Base-by-base conservation (phyloP, 2,888 invertebrate genomes). In the Ichneumoninae sp. region DNA sequence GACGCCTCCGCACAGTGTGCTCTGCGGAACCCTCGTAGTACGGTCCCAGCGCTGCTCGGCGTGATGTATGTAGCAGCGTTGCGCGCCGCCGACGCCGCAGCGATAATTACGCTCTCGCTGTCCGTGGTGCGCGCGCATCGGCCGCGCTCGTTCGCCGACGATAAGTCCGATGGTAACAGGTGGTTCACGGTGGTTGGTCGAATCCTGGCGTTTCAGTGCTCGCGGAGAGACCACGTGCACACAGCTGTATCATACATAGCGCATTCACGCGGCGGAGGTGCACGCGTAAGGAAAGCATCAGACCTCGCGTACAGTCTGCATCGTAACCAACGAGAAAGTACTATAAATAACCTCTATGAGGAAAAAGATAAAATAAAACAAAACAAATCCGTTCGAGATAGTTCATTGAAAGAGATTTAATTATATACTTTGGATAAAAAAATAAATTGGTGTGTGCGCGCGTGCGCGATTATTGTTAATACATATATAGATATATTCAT, bases 111-210 rank as follows among this genome's bases (percentile, higher is more conserved):
- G 26, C 22, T 68, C 22, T 68, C 44, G 44, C 44, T 5, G 26
- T 19, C 22, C 44, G 47, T 5, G 36, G 8, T 88, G 88, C 88
- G 88, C 86, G 88, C 88, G 87, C 88, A 86, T 74, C 65, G 52
- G 65, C 57, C 60, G 63, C 69, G 77, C 47, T 60, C 76, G 57
- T 33, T 69, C 71, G 40, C 71, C 86, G 73, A 79, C 85, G 89
- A 88, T 88, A 88, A 88, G 88, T 90, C 85, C 88, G 88, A 87
- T 89, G 89, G 91, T 93, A 93, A 93, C 93, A 93, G 93, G 93
- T 93, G 93, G 93, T 93, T 92, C 89, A 86, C 89, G 87, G 89
- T 91, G 92, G 93, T 93, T 93, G 93, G 93, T 88, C 87, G 91
- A 90, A 85, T 86, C 85, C 85, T 82, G 79, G 83, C 74, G 66